Evolutionary conservation across 2,888 invertebrate species (phyloP).

Genomic region (Alloplasta piceator): DNA sequence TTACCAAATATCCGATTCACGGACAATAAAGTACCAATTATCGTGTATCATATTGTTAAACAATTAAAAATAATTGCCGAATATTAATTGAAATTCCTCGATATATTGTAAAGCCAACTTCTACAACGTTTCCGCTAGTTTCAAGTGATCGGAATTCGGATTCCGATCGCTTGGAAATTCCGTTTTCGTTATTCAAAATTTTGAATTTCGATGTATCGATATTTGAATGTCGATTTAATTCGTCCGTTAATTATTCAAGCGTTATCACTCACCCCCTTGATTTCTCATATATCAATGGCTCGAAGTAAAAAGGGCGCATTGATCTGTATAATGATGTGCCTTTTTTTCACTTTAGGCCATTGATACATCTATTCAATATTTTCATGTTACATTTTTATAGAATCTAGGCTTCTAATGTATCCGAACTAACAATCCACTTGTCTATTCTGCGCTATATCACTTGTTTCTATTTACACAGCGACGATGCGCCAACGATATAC

Average conservation of each 20-base stretch:
- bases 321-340: too few species aligned
- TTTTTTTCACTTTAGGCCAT: too few species aligned
- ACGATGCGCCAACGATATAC: slow-evolving; percentile 31
- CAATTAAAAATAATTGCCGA: neutral
- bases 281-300: neutral
- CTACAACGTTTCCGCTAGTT: neutral
- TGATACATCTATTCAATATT: slow-evolving; percentile 21
- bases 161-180: too few species aligned
- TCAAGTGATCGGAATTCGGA: neutral
- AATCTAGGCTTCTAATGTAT: slow-evolving; percentile 60
- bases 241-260: slow-evolving; percentile 10
- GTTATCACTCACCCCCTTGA: slow-evolving; percentile 9
- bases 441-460: slow-evolving; percentile 57
- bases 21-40: too few species aligned
- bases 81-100: neutral
- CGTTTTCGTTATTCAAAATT: too few species aligned
- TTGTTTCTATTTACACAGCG: slow-evolving; percentile 55
- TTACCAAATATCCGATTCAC: too few species aligned
- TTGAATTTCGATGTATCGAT: too few species aligned
- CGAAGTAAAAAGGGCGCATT: too few species aligned
- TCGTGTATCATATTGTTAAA: neutral
- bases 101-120: neutral
- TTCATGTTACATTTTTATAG: slow-evolving; percentile 54
- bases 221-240: neutral
- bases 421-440: slow-evolving; percentile 56